Percentiles rank a stretch among this genome's conserved stretches.
Conservation (phyloP, 2,113 vertebrate genomes). For the Mastomys natalensis region DNA sequence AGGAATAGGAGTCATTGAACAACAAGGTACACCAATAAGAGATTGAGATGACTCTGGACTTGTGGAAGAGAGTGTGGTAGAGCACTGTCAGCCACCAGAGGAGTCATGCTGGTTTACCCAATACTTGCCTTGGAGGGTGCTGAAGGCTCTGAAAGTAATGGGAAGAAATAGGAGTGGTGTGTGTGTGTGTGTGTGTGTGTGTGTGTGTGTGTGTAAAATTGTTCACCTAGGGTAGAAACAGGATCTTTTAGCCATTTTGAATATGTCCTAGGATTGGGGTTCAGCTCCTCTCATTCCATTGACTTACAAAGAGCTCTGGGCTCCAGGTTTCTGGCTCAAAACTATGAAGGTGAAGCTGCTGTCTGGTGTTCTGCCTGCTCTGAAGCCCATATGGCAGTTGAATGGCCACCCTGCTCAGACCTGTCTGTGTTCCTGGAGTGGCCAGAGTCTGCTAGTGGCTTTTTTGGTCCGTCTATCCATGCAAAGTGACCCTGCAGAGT, state of each 20-base stretch:
- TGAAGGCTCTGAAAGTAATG: too few relatives aligned
- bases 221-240: accelerated
- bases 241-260: background rate
- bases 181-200: too few relatives aligned
- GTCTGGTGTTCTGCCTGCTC: background rate
- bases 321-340: too few relatives aligned
- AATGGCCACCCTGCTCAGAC: accelerated
- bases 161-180: background rate
- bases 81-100: too few relatives aligned
- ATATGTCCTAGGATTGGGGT: background rate
- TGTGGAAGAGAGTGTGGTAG: background rate
- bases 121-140: background rate
- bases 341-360: background rate
- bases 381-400: background rate
- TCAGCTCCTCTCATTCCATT: background rate
- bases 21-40: accelerated
- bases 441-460: accelerated
- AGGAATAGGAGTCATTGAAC: background rate
- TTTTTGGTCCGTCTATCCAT: too few relatives aligned
- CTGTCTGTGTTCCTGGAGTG: background rate
- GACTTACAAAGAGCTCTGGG: background rate
- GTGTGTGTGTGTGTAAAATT: too few relatives aligned
- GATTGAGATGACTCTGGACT: background rate
- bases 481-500: background rate
- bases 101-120: accelerated